Percentiles rank a stretch among this genome's conserved stretches.
Evolutionary conservation across 2,797 vertebrate species (phyloP).

Genomic region (Garrulus glandarius): DNA sequence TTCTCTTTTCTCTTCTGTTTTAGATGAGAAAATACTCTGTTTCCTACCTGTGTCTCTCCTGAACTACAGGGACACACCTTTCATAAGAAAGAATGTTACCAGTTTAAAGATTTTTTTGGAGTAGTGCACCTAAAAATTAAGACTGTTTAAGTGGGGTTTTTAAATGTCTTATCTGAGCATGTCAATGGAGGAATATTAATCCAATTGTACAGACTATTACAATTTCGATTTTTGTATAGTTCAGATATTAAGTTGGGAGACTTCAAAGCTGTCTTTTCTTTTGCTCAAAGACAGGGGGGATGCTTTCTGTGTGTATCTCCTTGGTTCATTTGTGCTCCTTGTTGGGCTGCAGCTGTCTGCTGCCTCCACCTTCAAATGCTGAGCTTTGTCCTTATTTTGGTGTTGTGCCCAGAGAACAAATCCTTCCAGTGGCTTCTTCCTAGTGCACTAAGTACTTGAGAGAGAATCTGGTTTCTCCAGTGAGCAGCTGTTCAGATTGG

Average conservation of each 20-base stretch:
- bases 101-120: not conserved
- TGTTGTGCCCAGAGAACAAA: not conserved
- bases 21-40: not conserved
- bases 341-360: rapidly evolving
- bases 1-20: not conserved
- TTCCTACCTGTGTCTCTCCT: not conserved
- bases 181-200: not conserved
- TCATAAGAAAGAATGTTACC: not conserved
- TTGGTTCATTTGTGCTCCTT: not conserved
- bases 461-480: not conserved
- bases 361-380: not conserved
- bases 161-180: not conserved
- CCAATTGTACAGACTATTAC: not conserved
- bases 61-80: not conserved
- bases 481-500: not conserved
- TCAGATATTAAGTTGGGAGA: not conserved
- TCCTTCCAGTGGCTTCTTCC: not conserved
- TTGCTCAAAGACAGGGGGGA: not conserved
- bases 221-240: not conserved
- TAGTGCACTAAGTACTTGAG: not conserved
- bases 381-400: not conserved
- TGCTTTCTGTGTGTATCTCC: not conserved
- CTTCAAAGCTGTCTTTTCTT: not conserved
- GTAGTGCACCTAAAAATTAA: not conserved
- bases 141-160: not conserved